Evolutionary conservation across 1,140 invertebrate genomes (phyloP), one percentile per base, ranked within the genome.

Genomic region (Homarus americanus): DNA sequence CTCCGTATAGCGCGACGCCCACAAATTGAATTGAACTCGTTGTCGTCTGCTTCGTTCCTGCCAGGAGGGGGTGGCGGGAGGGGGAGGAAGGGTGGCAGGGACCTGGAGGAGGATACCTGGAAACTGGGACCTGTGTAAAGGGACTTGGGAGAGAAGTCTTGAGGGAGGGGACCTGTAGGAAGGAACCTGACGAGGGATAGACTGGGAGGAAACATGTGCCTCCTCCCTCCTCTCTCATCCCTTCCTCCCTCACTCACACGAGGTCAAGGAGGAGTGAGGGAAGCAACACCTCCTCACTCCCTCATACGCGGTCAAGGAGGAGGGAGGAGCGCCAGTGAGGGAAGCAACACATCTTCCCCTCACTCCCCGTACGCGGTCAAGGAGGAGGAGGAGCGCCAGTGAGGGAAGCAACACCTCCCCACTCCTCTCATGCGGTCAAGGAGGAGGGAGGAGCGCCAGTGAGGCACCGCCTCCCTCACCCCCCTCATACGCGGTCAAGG

Each of bases 1-100:
- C 86, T 82, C 86, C 76, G 53, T 82, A 82, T 72, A 82, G 58
- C 78, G 86, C 40, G 86, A 90, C 87, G 87, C 66, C 87, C 87
- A 90, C 87, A 90, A 90, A 90, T 90, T 90, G 87, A 90, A 90
- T 90, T 90, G 87, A 90, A 82, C 79, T 82, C 87, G 87, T 82
- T 90, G 87, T 90, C 87, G 87, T 90, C 87, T 49, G 79, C 79
- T 82, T 36, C 78, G 63, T 40, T 40, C n/a, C n/a, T n/a, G n/a
- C 34, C 28, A n/a, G 40, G 44, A 41, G 75, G 38, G 34, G 53
- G 53, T 28, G 53, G 34, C 7, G 49, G n/a, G 75, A 72, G 32
- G 7, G 49, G 24, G 75, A n/a, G 34, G n/a, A 34, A 28, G 28
- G 10, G 73, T 34, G 36, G 40, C 38, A 49, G 44, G 44, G 44